phyloP scores from a whole-genome alignment of 2,113 vertebrate genomes.

The Hipposideros armiger region DNA sequence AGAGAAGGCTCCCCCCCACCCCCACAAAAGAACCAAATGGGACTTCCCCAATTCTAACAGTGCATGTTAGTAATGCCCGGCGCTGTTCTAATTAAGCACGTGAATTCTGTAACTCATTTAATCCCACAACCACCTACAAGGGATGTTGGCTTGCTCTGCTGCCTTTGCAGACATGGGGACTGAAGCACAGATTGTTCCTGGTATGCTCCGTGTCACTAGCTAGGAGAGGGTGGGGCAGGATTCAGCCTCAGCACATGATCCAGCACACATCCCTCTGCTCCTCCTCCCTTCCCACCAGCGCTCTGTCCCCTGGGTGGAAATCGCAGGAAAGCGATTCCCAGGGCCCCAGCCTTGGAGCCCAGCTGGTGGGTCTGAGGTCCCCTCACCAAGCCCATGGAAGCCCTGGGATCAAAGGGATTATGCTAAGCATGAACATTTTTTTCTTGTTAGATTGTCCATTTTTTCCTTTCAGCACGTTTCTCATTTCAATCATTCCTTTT shows the following conservation, averaged over 20 bases:
- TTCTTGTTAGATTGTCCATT: constrained; percentile 62
- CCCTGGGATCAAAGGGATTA: background rate
- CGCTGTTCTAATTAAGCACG: background rate
- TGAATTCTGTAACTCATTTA: background rate
- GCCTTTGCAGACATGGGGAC: background rate
- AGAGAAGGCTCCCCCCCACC: background rate
- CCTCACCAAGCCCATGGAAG: background rate
- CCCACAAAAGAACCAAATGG: background rate
- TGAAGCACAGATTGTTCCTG: background rate
- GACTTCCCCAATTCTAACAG: no score
- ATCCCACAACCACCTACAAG: accelerated
- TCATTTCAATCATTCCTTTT: constrained; percentile 75
- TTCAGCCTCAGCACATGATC: background rate
- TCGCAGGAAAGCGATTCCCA: background rate
- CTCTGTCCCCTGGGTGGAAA: no score
- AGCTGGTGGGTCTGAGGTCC: background rate
- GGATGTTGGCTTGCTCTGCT: background rate
- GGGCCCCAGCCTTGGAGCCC: background rate
- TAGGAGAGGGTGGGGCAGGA: background rate
- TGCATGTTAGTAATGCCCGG: accelerated
- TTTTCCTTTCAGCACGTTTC: constrained; percentile 57
- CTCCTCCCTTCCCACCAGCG: background rate
- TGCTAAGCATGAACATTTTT: constrained; percentile 46
- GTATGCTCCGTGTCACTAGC: background rate
- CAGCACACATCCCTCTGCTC: background rate